phyloP scores from a whole-genome alignment of 2,797 vertebrate species.

The Protosalanx chinensis region DNA sequence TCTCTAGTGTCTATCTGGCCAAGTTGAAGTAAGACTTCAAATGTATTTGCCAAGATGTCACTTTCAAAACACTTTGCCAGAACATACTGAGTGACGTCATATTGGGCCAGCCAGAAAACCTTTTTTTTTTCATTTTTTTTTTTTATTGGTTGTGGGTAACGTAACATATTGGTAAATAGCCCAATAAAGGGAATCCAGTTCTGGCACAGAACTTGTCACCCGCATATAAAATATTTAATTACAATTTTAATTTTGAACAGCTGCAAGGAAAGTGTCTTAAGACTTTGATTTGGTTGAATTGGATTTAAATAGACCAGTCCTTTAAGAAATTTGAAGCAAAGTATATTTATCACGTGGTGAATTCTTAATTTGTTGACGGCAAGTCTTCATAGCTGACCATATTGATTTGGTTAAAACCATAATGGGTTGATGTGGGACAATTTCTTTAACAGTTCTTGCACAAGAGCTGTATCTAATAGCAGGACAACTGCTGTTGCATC shows the following conservation, averaged over 20 bases:
- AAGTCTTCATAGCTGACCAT: conserved; percentile 13
- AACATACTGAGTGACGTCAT: not conserved
- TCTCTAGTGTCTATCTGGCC: not conserved
- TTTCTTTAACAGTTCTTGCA: not conserved
- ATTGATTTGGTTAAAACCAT: conserved; percentile 7
- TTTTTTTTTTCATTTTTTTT: conserved; percentile 1
- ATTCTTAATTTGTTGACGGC: conserved; percentile 8
- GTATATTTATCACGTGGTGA: conserved; percentile 16
- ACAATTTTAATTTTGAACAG: conserved; percentile 50
- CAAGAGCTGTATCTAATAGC: not conserved
- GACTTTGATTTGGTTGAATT: conserved; percentile 31
- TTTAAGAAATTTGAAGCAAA: conserved; percentile 20
- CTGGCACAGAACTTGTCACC: conserved; percentile 48
- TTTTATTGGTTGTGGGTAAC: conserved; percentile 10
- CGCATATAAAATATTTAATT: conserved; percentile 50
- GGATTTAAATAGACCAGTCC: conserved; percentile 56
- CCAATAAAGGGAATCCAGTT: conserved; percentile 30
- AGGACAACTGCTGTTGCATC: not conserved
- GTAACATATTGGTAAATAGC: conserved; percentile 17
- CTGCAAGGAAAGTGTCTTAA: conserved; percentile 38
- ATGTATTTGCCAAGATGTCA: no score
- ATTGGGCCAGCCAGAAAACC: conserved; percentile 9
- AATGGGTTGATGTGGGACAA: not conserved
- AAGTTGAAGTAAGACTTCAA: not conserved
- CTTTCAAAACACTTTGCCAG: not conserved